Percentiles rank a stretch among this genome's conserved stretches.
These are phyloP conservation scores for Ptilorrhoa leucosticta DNA, from an alignment of 2,113 vertebrate species.

Conservation along the genomic window DNA sequence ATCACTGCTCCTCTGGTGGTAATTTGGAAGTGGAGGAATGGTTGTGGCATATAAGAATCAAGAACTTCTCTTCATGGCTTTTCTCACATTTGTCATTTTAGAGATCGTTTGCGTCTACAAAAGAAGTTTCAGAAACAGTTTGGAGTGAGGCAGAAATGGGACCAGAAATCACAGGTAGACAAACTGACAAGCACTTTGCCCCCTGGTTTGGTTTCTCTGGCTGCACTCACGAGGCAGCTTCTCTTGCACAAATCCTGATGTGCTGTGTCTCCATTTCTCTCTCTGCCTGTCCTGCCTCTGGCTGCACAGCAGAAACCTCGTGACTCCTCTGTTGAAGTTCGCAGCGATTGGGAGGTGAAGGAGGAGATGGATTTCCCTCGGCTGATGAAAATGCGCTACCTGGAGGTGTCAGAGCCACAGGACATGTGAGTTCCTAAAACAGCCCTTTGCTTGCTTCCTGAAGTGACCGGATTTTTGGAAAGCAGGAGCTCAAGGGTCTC, in stretches of 20 bases:
- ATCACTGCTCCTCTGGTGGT: background rate
- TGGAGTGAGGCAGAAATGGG: constrained; percentile 98
- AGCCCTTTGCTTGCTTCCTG: background rate
- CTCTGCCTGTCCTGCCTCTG: background rate
- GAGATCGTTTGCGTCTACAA: constrained; percentile 93
- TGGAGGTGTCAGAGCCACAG: constrained; percentile 90
- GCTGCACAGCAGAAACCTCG: constrained; percentile 84
- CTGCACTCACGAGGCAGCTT: rapidly evolving
- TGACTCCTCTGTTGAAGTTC: constrained; percentile 96
- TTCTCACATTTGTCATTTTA: constrained; percentile 40
- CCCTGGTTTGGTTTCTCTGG: background rate
- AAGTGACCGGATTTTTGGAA: background rate
- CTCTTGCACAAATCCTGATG: background rate
- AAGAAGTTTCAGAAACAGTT: constrained; percentile 99
- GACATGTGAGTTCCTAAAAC: constrained; percentile 85
- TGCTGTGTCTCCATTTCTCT: background rate
- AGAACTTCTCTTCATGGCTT: background rate
- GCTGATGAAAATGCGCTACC: constrained; percentile 98
- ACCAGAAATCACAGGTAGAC: constrained; percentile 96
- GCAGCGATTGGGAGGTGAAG: constrained; percentile 98
- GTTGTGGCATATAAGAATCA: background rate
- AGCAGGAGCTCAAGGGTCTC: background rate
- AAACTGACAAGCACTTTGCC: background rate
- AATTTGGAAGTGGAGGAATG: background rate
- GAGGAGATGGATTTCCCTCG: constrained; percentile 99